These are phyloP conservation scores for Hyla sarda DNA, from an alignment of 2,113 vertebrate species.

Conservation along the genomic window DNA sequence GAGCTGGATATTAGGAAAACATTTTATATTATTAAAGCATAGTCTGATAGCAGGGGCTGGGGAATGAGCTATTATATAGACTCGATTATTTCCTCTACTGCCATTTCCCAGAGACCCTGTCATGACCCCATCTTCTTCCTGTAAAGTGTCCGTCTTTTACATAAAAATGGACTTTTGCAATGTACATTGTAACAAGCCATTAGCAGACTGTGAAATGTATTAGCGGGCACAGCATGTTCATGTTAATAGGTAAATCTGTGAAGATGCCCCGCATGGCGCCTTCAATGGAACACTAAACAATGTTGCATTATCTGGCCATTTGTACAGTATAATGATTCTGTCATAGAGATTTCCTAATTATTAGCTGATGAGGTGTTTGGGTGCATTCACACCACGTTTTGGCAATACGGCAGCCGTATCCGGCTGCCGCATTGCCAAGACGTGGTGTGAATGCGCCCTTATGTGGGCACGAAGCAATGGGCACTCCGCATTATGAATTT, in stretches of 20 bases:
- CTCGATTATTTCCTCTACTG: constrained; percentile 3
- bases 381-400: no score
- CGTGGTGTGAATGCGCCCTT: no score
- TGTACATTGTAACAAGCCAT: not conserved
- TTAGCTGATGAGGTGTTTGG: not conserved
- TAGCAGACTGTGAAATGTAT: not conserved
- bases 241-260: not conserved
- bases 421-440: no score
- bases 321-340: not conserved
- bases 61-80: no score
- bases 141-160: not conserved
- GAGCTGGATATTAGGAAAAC: no score
- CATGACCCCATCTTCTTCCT: not conserved
- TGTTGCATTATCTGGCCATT: not conserved
- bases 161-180: not conserved
- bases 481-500: no score
- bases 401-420: no score
- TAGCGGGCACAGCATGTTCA: not conserved
- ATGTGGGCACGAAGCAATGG: no score
- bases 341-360: not conserved
- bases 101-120: not conserved
- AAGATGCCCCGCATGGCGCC: not conserved
- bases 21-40: no score
- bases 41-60: not conserved
- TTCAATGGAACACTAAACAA: not conserved